Conservation (phyloP, 2,888 invertebrate genomes). For the Mesorhabditis belari region DNA sequence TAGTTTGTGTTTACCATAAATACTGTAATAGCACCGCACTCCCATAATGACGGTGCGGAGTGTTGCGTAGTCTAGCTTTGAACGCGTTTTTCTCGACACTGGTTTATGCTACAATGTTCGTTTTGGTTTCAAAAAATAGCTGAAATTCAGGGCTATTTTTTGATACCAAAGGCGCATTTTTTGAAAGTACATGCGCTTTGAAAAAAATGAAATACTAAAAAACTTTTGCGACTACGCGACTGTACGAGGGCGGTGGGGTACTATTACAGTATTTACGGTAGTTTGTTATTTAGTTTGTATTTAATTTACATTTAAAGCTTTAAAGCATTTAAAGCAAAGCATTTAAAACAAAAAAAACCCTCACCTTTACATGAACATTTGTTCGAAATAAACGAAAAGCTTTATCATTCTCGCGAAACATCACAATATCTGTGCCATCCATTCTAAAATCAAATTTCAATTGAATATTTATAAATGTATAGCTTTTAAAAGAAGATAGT, state of each 20-base stretch:
- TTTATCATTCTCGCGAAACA: constrained; percentile 34
- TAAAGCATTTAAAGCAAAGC: no score
- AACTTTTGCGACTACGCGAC: no score
- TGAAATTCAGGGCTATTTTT: no score
- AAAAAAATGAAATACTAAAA: no score
- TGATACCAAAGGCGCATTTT: no score
- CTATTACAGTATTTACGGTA: no score
- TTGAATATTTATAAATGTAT: not conserved
- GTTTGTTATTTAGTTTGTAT: no score
- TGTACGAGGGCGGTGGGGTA: no score
- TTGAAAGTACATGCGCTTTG: no score
- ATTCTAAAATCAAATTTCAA: constrained; percentile 12
- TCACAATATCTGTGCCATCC: constrained; percentile 27
- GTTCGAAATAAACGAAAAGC: constrained; percentile 31
- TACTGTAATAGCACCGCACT: not conserved
- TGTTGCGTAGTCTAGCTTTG: not conserved
- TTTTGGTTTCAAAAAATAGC: no score
- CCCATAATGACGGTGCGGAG: not conserved
- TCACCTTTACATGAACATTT: constrained; percentile 33
- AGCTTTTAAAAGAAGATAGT: not conserved
- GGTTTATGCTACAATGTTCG: not conserved
- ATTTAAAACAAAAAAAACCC: constrained; percentile 9
- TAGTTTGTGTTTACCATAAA: not conserved
- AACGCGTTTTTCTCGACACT: not conserved
- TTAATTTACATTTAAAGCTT: not conserved